These are phyloP conservation scores for Cyaniris semiargus DNA, from an alignment of 2,888 invertebrate species.

Conservation along the genomic window DNA sequence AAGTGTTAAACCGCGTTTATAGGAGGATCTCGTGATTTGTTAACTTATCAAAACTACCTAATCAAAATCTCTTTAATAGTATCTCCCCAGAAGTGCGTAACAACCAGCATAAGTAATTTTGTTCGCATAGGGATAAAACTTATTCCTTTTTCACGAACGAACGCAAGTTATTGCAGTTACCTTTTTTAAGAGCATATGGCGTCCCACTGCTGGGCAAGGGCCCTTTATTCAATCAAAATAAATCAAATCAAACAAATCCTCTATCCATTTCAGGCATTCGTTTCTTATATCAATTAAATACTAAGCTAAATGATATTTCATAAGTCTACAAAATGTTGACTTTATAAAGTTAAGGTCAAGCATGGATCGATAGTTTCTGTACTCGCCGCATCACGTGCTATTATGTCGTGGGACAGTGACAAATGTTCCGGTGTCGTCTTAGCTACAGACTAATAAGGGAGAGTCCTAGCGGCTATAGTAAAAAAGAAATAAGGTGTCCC, in stretches of 20 bases:
- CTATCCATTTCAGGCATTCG: no score
- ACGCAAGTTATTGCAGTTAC: no score
- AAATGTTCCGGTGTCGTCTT: conserved; percentile 6
- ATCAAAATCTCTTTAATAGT: neutral
- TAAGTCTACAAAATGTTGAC: neutral
- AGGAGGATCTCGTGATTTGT: neutral
- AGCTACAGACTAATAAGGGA: neutral
- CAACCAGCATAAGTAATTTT: no score
- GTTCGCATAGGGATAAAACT: no score
- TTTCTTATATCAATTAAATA: no score
- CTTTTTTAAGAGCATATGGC: no score
- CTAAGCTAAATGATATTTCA: neutral
- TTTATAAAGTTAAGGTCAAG: neutral
- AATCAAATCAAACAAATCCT: no score
- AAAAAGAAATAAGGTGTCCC: neutral
- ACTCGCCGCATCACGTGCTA: neutral
- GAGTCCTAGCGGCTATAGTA: neutral
- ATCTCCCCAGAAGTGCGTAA: neutral
- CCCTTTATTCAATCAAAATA: no score
- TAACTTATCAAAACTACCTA: neutral
- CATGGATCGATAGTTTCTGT: neutral
- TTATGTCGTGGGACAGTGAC: conserved; percentile 37
- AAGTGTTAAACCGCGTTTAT: no score
- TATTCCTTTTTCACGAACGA: no score
- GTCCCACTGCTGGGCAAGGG: no score